phyloP scores from a whole-genome alignment of 2,797 vertebrate species.

The Enteromius anoplus region DNA sequence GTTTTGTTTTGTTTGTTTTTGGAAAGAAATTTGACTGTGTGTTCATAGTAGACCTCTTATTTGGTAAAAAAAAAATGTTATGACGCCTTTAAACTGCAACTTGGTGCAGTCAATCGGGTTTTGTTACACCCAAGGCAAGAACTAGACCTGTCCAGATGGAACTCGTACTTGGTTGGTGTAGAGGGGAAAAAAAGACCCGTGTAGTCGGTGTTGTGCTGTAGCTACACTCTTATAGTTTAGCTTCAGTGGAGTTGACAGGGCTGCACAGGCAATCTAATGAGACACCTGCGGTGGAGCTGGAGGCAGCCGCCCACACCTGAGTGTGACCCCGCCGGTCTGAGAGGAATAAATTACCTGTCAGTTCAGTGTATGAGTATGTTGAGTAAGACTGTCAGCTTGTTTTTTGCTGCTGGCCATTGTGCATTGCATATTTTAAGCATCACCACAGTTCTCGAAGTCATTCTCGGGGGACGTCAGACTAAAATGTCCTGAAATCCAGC shows the following conservation, averaged over 20 bases:
- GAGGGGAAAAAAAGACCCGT: neutral
- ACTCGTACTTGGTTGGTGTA: neutral
- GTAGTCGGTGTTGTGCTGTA: neutral
- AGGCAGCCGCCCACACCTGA: constrained; percentile 36
- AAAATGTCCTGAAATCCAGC: constrained; percentile 48
- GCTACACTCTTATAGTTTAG: neutral
- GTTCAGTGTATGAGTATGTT: constrained; percentile 34
- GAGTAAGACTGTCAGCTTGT: constrained; percentile 47
- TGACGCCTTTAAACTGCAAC: neutral
- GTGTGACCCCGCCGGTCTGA: constrained; percentile 50
- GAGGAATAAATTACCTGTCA: constrained; percentile 58
- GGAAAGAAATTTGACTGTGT: too few relatives aligned
- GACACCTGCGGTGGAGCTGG: constrained; percentile 46
- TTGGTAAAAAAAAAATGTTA: neutral
- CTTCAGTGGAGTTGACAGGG: constrained; percentile 16
- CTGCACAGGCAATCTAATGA: constrained; percentile 50
- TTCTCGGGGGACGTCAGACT: constrained; percentile 15
- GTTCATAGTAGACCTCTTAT: too few relatives aligned
- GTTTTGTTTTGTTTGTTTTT: too few relatives aligned
- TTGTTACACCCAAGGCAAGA: neutral
- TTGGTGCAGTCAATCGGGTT: neutral
- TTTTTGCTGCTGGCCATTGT: constrained; percentile 55
- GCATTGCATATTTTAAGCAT: constrained; percentile 54
- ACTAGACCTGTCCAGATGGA: neutral
- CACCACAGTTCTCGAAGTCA: constrained; percentile 32